phyloP scores from a whole-genome alignment of 2,888 invertebrate genomes.

The Peribatodes rhomboidaria region DNA sequence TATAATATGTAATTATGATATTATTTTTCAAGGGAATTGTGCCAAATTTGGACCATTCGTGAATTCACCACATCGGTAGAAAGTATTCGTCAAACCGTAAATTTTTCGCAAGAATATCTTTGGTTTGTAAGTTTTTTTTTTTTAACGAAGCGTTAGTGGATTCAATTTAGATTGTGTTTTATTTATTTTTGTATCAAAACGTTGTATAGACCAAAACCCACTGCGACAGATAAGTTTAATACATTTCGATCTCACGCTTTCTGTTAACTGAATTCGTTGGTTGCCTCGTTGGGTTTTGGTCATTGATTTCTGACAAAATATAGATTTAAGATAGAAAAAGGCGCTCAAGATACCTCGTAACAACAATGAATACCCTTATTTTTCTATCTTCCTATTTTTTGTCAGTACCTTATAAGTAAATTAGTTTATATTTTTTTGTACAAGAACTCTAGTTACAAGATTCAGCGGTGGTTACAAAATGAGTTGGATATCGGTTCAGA shows the following conservation, averaged over 20 bases:
- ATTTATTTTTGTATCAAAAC: slow-evolving; percentile 6
- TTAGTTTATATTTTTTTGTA: not conserved
- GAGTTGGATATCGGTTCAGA: slow-evolving; percentile 43
- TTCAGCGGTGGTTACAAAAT: slow-evolving; percentile 25
- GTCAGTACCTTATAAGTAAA: slow-evolving; percentile 1
- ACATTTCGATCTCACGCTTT: slow-evolving; percentile 17
- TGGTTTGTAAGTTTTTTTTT: slow-evolving; percentile 56
- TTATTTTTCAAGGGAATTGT: slow-evolving; percentile 75
- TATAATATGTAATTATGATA: slow-evolving; percentile 55
- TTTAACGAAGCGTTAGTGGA: slow-evolving; percentile 64
- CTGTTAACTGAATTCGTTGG: not conserved
- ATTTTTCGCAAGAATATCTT: slow-evolving; percentile 37
- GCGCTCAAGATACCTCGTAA: not conserved
- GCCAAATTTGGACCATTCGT: slow-evolving; percentile 81
- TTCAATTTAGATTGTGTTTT: slow-evolving; percentile 41
- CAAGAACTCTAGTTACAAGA: too few relatives aligned
- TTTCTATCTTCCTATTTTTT: slow-evolving; percentile 15
- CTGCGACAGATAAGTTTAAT: not conserved
- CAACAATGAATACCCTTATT: not conserved
- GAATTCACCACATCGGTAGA: slow-evolving; percentile 64
- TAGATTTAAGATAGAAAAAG: slow-evolving; percentile 10
- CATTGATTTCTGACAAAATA: slow-evolving; percentile 12
- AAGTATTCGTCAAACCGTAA: slow-evolving; percentile 49
- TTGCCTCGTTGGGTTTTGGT: slow-evolving; percentile 2
- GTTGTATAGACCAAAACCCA: slow-evolving; percentile 3